Conservation (phyloP, 1,140 invertebrate genomes). For the silkworm (Bombyx mori) region ASM3026992v2 NC_085109.1:8909001-8909500, state of each 20-base stretch:
- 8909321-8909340: slow-evolving; percentile 54
- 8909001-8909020: slow-evolving; percentile 66
- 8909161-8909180: slow-evolving; percentile 42
- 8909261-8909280: slow-evolving; percentile 75
- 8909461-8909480: slow-evolving; percentile 53
- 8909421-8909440: slow-evolving; percentile 51
- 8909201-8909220: slow-evolving; percentile 44
- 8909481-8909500: slow-evolving; percentile 46
- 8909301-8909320: slow-evolving; percentile 76
- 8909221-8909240: slow-evolving; percentile 56
- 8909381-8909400: slow-evolving; percentile 37
- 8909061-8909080: slow-evolving; percentile 42
- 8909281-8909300: slow-evolving; percentile 76
- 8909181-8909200: slow-evolving; percentile 52
- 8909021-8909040: slow-evolving; percentile 81
- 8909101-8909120: slow-evolving; percentile 39
- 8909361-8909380: slow-evolving; percentile 34
- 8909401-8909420: slow-evolving; percentile 52
- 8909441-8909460: slow-evolving; percentile 57
- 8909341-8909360: slow-evolving; percentile 47
- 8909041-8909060: slow-evolving; percentile 72
- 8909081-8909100: slow-evolving; percentile 42
- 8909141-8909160: slow-evolving; percentile 34
- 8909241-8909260: slow-evolving; percentile 54
- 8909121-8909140: slow-evolving; percentile 57